Evolutionary conservation across 2,888 invertebrate species (phyloP), one percentile per base, ranked within the genome.

Genomic region (Imbricaverruca yamaguchii): DNA sequence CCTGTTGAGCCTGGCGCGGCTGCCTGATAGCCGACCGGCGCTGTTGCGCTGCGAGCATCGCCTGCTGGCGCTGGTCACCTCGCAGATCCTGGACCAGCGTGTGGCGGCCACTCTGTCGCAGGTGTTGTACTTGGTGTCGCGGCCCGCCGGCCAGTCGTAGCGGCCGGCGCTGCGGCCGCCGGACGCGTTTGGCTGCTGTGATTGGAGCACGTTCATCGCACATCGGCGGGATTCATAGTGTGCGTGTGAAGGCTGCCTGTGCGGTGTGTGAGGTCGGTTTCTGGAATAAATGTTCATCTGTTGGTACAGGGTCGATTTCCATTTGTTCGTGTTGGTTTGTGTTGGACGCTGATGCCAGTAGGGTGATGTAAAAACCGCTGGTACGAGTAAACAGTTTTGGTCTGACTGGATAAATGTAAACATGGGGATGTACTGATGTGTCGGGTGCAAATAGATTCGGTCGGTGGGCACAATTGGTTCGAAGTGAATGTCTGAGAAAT

Each of bases 21-120:
- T 74, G 74, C 53, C 74, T 8, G 74, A 53, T 7, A 25, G 39
- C 39, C 53, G 74, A 53, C 53, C 74, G 74, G 90, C 97, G 84
- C 92, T 98, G 87, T 91, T 95, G 86, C 96, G 96, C 86, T 97
- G 98, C 89, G 98, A 98, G 89, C 94, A 95, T 85, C 92, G 98
- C 83, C 91, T 98, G 86, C 91, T 98, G 84, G 94, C 95, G 84
- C 92, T 98, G 84, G 97, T 97, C 84, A 98, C 98, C 96, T 94
- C 94, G 86, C 97, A 97, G 89, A 97, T 98, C 87, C 91, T 98
- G 85, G 98, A 98, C 90, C 96, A 97, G 90, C 86, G 87, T 61
- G 84, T 84, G 65, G 84, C 84, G 25, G 82, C 83, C 10, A 83
- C 83, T 78, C 81, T 84, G 61, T 83, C 84, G 21, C 83, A 84